Evolutionary conservation across 2,113 vertebrate species (phyloP).

Genomic region (Ardeotis arabs): DNA sequence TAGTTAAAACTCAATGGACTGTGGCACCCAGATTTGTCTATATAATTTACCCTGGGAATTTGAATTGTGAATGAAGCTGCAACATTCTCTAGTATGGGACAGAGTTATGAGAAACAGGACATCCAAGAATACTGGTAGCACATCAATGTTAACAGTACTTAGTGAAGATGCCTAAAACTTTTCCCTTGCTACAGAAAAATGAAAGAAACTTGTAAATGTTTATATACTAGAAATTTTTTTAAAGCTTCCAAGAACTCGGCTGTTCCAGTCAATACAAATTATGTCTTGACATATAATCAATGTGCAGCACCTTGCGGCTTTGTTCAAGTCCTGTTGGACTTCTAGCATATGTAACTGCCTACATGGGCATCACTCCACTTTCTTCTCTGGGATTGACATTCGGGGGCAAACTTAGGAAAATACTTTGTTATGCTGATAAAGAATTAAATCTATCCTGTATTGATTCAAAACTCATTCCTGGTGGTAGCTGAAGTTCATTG

Average conservation of each 20-base stretch:
- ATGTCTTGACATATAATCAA: not conserved
- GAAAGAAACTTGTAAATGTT: not conserved
- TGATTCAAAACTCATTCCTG: not conserved
- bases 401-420: not conserved
- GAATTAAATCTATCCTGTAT: not conserved
- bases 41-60: not conserved
- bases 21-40: conserved; percentile 31
- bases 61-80: not conserved
- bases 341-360: rapidly evolving
- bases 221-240: not conserved
- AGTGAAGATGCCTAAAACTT: not conserved
- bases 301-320: not conserved
- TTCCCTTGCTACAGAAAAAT: not conserved
- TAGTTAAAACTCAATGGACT: conserved; percentile 13
- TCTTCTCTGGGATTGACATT: not conserved
- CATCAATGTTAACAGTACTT: not conserved
- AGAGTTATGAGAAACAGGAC: not conserved
- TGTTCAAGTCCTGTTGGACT: not conserved
- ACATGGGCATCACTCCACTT: not conserved
- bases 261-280: not conserved
- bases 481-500: not conserved
- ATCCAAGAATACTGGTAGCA: not conserved
- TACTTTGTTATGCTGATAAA: not conserved
- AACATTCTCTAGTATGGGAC: not conserved
- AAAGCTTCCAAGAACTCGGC: not conserved